These are phyloP conservation scores for Chloroclysta siterata DNA, from an alignment of 2,888 invertebrate species.

Conservation along the genomic window DNA sequence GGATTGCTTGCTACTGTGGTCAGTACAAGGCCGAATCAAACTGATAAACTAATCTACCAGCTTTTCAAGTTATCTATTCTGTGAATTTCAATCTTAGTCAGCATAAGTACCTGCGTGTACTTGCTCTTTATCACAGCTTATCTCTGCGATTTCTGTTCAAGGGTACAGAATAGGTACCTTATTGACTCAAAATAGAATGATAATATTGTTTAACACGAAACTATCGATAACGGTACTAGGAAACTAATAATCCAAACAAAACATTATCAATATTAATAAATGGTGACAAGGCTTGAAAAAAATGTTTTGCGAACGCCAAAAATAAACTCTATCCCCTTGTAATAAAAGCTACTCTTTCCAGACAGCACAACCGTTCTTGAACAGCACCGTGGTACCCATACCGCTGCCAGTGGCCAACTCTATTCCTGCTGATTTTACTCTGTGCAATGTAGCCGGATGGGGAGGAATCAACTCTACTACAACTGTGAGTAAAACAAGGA, in stretches of 20 bases:
- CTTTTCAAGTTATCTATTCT: no score
- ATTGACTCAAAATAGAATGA: not conserved
- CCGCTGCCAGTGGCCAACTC: conserved; percentile 44
- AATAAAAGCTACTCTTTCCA: conserved; percentile 30
- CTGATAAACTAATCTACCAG: no score
- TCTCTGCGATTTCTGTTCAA: not conserved
- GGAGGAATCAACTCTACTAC: conserved; percentile 41
- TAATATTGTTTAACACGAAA: not conserved
- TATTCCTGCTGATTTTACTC: conserved; percentile 48
- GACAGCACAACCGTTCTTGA: conserved; percentile 44
- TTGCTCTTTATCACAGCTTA: not conserved
- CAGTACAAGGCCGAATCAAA: no score
- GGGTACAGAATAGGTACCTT: not conserved
- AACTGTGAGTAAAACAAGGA: conserved; percentile 30
- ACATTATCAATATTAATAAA: no score
- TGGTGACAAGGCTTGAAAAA: no score
- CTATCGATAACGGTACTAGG: no score
- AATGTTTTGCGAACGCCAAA: no score
- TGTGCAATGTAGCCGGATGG: conserved; percentile 59
- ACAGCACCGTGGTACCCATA: conserved; percentile 46
- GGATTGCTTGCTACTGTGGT: no score
- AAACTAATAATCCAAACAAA: no score
- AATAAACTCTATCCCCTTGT: no score
- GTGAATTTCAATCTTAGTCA: no score
- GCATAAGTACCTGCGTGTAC: not conserved